These are phyloP conservation scores for Diceros bicornis DNA, from an alignment of 2,797 vertebrate genomes.

Conservation along the genomic window DNA sequence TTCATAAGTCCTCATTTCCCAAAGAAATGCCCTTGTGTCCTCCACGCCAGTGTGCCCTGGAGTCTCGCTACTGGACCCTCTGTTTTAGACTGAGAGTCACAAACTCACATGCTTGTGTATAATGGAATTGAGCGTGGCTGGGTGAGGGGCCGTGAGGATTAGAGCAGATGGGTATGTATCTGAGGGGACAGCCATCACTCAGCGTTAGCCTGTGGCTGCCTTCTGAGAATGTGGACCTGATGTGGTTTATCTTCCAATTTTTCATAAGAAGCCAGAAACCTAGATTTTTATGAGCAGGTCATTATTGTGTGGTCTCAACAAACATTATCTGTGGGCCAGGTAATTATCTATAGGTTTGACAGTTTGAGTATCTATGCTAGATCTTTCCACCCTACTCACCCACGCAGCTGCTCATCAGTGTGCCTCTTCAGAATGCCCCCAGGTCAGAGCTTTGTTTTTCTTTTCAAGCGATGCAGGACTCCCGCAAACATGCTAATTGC, in stretches of 20 bases:
- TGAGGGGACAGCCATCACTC: neutral
- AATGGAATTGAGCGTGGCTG: neutral
- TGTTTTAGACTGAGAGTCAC: neutral
- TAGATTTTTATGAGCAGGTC: slow-evolving; percentile 53
- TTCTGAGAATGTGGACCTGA: neutral
- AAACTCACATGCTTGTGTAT: neutral
- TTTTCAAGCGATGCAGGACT: neutral
- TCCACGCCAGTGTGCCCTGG: neutral
- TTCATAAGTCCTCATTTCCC: slow-evolving; percentile 15
- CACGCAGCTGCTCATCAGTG: neutral
- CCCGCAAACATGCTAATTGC: slow-evolving; percentile 2
- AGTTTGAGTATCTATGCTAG: slow-evolving; percentile 35
- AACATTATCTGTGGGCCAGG: neutral
- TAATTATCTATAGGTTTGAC: slow-evolving; percentile 25
- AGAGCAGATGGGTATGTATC: neutral
- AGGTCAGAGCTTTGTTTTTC: neutral
- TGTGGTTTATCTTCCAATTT: slow-evolving; percentile 23
- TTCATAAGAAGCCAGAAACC: slow-evolving; percentile 39
- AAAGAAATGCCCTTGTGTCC: neutral
- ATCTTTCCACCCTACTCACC: neutral
- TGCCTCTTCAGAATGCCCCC: neutral
- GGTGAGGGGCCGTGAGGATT: neutral
- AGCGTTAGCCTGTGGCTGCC: neutral
- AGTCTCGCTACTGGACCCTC: neutral
- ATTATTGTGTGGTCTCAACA: slow-evolving; percentile 14